Conservation (phyloP, 2,888 invertebrate species). For the Thymelicus sylvestris region DNA sequence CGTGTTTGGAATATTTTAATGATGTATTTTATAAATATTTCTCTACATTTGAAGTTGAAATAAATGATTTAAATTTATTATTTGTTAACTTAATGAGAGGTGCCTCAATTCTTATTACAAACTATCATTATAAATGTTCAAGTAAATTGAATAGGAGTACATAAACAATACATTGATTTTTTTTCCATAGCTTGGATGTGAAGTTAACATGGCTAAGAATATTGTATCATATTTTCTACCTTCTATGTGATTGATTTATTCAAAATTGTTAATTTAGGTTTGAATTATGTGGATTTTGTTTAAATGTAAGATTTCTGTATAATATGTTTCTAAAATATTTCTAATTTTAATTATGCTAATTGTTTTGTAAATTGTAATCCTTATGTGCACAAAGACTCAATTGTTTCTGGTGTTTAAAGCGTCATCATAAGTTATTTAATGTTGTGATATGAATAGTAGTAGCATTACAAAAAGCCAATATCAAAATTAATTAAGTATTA, state of each 20-base stretch:
- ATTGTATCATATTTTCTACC: constrained; percentile 26
- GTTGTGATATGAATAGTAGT: constrained; percentile 55
- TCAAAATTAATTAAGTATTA: constrained; percentile 42
- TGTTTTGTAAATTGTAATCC: constrained; percentile 29
- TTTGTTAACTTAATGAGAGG: no score
- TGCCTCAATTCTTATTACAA: no score
- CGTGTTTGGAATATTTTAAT: neutral
- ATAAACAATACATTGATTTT: neutral
- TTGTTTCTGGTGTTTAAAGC: constrained; percentile 37
- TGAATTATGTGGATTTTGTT: constrained; percentile 16
- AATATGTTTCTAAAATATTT: constrained; percentile 34
- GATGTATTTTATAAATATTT: neutral
- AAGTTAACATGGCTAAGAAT: constrained; percentile 3
- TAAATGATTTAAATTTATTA: neutral
- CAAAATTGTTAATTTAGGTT: constrained; percentile 19
- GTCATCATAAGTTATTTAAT: constrained; percentile 47
- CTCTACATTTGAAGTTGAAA: neutral
- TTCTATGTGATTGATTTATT: constrained; percentile 13
- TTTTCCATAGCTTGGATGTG: neutral
- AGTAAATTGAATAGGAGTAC: neutral
- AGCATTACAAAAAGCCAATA: constrained; percentile 46
- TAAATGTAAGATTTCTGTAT: constrained; percentile 32
- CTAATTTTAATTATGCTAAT: constrained; percentile 25
- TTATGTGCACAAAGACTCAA: constrained; percentile 48
- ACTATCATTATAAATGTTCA: neutral